Evolutionary conservation across 2,113 vertebrate genomes (phyloP).

Genomic region (Macaca fascicularis): T2T-MFA8v1.1 NC_088384.1:81692001-81692500

Average conservation of each 20-base stretch:
- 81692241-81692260: neutral
- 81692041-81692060: conserved; percentile 35
- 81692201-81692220: neutral
- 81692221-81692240: neutral
- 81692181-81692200: neutral
- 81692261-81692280: neutral
- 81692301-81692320: neutral
- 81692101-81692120: neutral
- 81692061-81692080: conserved; percentile 36
- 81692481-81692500: too few species aligned
- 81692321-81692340: too few species aligned
- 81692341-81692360: too few species aligned
- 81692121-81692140: neutral
- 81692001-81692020: conserved; percentile 16
- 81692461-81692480: too few species aligned
- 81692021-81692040: neutral
- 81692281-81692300: neutral
- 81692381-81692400: too few species aligned
- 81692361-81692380: too few species aligned
- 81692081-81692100: neutral
- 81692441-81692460: too few species aligned
- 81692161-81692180: neutral
- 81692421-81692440: too few species aligned
- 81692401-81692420: too few species aligned
- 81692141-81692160: neutral